These are phyloP conservation scores for Peromyscus attwateri DNA, from an alignment of 2,797 vertebrate genomes.

Conservation along the genomic window DNA sequence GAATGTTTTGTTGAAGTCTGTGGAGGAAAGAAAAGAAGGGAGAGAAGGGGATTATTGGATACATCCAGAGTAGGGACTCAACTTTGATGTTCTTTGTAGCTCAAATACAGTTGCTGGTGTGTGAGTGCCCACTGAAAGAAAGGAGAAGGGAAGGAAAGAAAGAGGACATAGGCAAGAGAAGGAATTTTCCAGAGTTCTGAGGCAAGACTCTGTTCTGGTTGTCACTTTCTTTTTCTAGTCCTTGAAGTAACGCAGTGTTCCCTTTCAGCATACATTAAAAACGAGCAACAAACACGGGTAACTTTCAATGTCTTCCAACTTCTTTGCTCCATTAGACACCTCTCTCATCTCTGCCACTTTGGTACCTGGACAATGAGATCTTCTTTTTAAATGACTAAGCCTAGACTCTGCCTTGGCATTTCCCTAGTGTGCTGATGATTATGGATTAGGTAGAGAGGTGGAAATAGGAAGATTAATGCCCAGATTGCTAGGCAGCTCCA, in stretches of 20 bases:
- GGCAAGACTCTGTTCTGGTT: neutral
- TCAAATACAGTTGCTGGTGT: neutral
- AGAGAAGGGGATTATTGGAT: neutral
- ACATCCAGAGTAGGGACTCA: neutral
- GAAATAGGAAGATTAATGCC: neutral
- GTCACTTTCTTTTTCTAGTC: slow-evolving; percentile 17
- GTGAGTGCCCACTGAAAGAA: neutral
- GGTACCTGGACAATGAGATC: neutral
- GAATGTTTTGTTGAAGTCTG: neutral
- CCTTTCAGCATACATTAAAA: slow-evolving; percentile 24
- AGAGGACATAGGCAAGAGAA: neutral
- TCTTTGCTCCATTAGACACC: slow-evolving; percentile 39
- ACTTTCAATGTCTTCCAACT: neutral
- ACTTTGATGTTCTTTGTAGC: neutral
- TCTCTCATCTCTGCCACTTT: neutral
- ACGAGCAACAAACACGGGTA: slow-evolving; percentile 3
- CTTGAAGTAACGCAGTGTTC: neutral
- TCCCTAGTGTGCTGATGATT: neutral
- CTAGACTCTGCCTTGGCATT: slow-evolving; percentile 48
- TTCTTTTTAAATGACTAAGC: slow-evolving; percentile 51
- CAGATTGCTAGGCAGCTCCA: neutral
- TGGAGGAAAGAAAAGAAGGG: neutral
- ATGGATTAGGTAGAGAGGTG: neutral
- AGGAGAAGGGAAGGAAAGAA: neutral
- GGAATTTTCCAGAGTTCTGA: neutral